Evolutionary conservation across 2,888 invertebrate genomes (phyloP).

Genomic region (Cryptocheilus praepositus): DNA sequence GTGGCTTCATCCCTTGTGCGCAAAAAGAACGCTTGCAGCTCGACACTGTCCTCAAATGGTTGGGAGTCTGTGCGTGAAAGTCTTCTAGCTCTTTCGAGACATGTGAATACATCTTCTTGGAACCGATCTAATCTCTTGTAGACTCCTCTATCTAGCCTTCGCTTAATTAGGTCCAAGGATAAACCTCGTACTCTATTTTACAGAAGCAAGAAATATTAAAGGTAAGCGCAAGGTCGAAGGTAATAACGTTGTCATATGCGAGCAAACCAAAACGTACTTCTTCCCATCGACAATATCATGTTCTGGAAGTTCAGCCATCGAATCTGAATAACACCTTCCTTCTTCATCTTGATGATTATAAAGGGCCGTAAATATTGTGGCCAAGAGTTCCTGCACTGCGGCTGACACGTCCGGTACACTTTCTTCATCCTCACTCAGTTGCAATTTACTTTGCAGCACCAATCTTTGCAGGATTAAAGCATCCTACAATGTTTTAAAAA

Average conservation of each 20-base stretch:
- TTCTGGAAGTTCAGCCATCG: slow-evolving; percentile 94
- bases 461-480: slow-evolving; percentile 94
- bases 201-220: slow-evolving; percentile 17
- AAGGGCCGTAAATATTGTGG: slow-evolving; percentile 93
- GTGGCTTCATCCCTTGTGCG: slow-evolving; percentile 84
- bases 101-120: slow-evolving; percentile 96
- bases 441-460: slow-evolving; percentile 93
- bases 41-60: slow-evolving; percentile 96
- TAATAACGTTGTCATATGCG: slow-evolving; percentile 11
- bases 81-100: slow-evolving; percentile 92
- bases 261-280: slow-evolving; percentile 75
- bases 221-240: slow-evolving; percentile 14
- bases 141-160: slow-evolving; percentile 91
- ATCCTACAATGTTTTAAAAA: slow-evolving; percentile 77
- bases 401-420: slow-evolving; percentile 92
- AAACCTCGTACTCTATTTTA: slow-evolving; percentile 84
- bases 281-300: slow-evolving; percentile 83
- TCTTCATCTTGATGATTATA: slow-evolving; percentile 98
- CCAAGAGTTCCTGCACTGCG: slow-evolving; percentile 92
- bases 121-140: slow-evolving; percentile 96
- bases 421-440: slow-evolving; percentile 89
- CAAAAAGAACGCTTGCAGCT: slow-evolving; percentile 94
- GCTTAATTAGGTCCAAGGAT: slow-evolving; percentile 94
- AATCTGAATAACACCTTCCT: slow-evolving; percentile 96
- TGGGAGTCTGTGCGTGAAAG: slow-evolving; percentile 94